Conservation (phyloP, 2,888 invertebrate species). For the Eupithecia pulchellata region DNA sequence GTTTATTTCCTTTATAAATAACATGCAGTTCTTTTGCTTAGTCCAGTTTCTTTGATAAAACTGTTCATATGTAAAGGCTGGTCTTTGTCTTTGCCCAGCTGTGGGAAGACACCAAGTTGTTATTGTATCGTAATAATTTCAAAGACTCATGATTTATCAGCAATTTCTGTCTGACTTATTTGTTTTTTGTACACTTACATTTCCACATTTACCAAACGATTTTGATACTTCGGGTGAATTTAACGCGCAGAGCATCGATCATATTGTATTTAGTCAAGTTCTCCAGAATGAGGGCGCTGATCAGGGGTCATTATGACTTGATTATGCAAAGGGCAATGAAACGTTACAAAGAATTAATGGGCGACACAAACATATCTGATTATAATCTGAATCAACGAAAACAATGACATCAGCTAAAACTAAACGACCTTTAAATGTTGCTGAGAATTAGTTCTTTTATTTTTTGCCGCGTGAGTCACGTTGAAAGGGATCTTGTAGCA, state of each 20-base stretch:
- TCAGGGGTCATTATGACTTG: neutral
- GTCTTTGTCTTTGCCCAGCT: too few relatives aligned
- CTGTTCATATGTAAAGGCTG: too few relatives aligned
- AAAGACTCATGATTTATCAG: too few relatives aligned
- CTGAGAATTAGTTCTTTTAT: slow-evolving; percentile 16
- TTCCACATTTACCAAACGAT: too few relatives aligned
- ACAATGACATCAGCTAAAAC: slow-evolving; percentile 35
- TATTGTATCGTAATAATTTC: too few relatives aligned
- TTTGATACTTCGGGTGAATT: too few relatives aligned
- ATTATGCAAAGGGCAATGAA: slow-evolving; percentile 17
- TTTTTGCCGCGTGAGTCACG: slow-evolving; percentile 20
- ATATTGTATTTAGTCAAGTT: neutral
- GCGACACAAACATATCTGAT: slow-evolving; percentile 12
- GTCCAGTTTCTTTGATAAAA: neutral
- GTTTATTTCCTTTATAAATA: slow-evolving; percentile 1
- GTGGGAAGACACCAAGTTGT: too few relatives aligned
- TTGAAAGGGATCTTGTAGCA: slow-evolving; percentile 19
- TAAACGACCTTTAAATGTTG: slow-evolving; percentile 28
- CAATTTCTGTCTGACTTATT: too few relatives aligned
- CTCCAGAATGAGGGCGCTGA: neutral
- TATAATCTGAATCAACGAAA: slow-evolving; percentile 17
- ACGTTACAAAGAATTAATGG: slow-evolving; percentile 19
- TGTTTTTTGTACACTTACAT: too few relatives aligned
- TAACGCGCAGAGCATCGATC: too few relatives aligned
- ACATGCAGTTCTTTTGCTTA: neutral